Base-by-base conservation (phyloP, 1,140 invertebrate genomes). In the Hyles vespertilio region DNA sequence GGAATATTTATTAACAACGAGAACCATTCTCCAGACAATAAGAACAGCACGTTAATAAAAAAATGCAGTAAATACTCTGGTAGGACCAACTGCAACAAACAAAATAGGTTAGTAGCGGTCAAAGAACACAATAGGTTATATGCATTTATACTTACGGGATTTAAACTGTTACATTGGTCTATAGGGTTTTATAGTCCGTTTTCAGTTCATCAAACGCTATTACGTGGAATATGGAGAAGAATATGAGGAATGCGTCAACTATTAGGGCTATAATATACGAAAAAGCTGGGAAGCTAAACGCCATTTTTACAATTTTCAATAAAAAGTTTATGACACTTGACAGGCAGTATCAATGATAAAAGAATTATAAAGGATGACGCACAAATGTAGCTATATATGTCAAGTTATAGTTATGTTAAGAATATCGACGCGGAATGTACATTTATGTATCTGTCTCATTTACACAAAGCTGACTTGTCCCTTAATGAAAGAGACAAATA, bases 101-200 rank as follows among this genome's bases (percentile, higher is more conserved):
- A 74, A 79, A 67, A 63, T 59, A 54, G 56, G 59, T 73, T 58
- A 61, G 33, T 43, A 32, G 12, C 46, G 46, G 46, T 56, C 48
- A 10, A 50, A 40, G 43, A 47, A 59, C 36, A 63, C 64, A 36
- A 57, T 58, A 61, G 55, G 59, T 65, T 58, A 68, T 53, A 61
- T 56, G 56, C 61, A 70, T 68, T 67, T 69, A 73, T 84, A 93
- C 94, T 94, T 92, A 99, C 98, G 67, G 97, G 97, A 93, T 99
- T 99, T 60, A 99, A 91, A 81, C 95, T 98, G 77, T 97, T 97
- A 84, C 98, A 99, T 81, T 99, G 98, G 85, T 99, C 98, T 72
- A 99, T 99, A 11, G 98, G 98, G 93, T 99, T 99, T 99, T 99
- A 89, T 99, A 99, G 79, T 99, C 98, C 52, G 98, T 99, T 91